Evolutionary conservation across 2,888 invertebrate species (phyloP).

Genomic region (Ernsta delagoae): DNA sequence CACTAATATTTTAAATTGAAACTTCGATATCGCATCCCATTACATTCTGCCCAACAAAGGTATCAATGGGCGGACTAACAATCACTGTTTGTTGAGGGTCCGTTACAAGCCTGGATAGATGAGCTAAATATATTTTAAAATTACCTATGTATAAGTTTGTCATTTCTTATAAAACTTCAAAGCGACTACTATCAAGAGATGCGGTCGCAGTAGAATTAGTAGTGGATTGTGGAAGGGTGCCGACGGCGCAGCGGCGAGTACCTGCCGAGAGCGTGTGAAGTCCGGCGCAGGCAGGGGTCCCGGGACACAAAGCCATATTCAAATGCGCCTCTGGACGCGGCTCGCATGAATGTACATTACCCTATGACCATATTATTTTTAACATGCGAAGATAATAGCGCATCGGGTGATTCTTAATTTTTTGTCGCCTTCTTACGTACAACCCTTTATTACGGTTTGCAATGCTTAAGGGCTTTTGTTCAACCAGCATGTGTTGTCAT

Average conservation of each 20-base stretch:
- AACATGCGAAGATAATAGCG: constrained; percentile 82
- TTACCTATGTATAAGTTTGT: too few species aligned
- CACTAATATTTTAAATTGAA: too few species aligned
- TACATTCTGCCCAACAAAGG: too few species aligned
- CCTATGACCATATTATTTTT: constrained; percentile 85
- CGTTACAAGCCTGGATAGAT: too few species aligned
- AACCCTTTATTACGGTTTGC: constrained; percentile 76
- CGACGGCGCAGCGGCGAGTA: constrained; percentile 43
- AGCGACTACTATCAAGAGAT: constrained; percentile 43
- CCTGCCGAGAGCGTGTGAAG: constrained; percentile 81
- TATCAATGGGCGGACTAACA: too few species aligned
- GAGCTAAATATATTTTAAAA: too few species aligned
- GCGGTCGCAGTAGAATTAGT: constrained; percentile 40
- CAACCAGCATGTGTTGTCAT: constrained; percentile 73
- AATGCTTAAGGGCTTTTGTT: constrained; percentile 81
- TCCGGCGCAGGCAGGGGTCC: constrained; percentile 75
- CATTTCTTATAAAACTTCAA: not conserved
- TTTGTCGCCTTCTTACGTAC: constrained; percentile 74
- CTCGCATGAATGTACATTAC: constrained; percentile 81
- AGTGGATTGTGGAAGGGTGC: constrained; percentile 47
- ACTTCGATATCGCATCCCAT: too few species aligned
- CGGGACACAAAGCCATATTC: constrained; percentile 72
- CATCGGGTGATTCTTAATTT: constrained; percentile 84
- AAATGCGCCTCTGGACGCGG: constrained; percentile 82
- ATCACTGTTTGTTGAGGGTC: too few species aligned